Evolutionary conservation across 2,113 vertebrate species (phyloP), one percentile per base, ranked within the genome.

Genomic region (Chamaetylas fuelleborni): DNA sequence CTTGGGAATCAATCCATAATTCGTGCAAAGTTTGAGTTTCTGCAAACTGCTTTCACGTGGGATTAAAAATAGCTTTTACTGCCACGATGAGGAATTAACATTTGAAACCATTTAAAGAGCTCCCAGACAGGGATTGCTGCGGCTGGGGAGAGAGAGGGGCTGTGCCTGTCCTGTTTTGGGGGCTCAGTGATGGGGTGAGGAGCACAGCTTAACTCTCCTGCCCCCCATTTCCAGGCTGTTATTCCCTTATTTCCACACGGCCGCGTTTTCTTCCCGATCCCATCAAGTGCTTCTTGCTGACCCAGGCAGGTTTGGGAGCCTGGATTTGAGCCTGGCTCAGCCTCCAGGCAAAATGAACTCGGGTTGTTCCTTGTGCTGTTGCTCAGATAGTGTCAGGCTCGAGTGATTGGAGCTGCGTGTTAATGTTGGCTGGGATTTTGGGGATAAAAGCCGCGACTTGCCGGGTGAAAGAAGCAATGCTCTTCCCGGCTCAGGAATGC

Each of bases 1-100:
- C 48, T 22, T 2, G 22, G 69, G 73, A 43, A 43, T 22, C 25
- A 2, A 48, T 8, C 88, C 6, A 12, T 2, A 23, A 56, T 5
- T 6, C 12, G 9, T 42, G 71, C 69, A 3, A 34, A 76, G 45
- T 67, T 93, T 34, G 84, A 36, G 15, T 58, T 87, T 45, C 73
- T 85, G 81, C 91, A 93, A 91, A 85, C 57, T 23, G 83, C 74
- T 95, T 94, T 95, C 89, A 72, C 47, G 71, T 94, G 86, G 91
- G 66, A 80, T 94, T 95, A 91, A 94, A 97, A 96, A 80, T 62
- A 91, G 73, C 54, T 90, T 91, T 90, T 77, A 56, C 62, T 87
- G 95, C 91, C 61, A 13, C 5, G 19, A 45, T 3, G 86, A 60
- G 77, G 86, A 93, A 87, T 94, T 84, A 87, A 67, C 95, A 81